Conservation (phyloP, 1,140 invertebrate species). For the Drosophila nikananu region DNA sequence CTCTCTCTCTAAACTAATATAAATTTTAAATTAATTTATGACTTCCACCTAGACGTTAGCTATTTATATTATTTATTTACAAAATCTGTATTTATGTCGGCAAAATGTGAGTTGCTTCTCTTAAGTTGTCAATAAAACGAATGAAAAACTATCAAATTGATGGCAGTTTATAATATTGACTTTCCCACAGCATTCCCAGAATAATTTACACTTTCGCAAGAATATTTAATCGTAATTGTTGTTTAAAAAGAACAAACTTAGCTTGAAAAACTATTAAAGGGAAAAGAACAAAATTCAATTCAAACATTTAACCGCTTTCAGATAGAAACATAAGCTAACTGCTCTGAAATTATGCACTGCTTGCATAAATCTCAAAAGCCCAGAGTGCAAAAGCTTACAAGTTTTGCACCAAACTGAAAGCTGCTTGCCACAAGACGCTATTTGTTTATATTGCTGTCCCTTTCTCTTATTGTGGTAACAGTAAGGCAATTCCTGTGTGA, state of each 20-base stretch:
- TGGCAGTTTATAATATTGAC: conserved; percentile 13
- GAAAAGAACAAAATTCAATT: neutral
- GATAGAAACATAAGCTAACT: neutral
- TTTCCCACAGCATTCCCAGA: neutral
- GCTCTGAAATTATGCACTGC: neutral
- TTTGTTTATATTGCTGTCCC: neutral
- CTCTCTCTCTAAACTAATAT: conserved; percentile 68
- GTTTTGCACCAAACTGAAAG: neutral
- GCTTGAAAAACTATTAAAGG: neutral
- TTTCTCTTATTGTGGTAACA: neutral
- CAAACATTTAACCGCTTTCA: neutral
- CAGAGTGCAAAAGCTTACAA: neutral
- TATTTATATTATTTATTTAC: conserved; percentile 82
- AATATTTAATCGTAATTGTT: too few relatives aligned
- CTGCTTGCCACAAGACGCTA: neutral
- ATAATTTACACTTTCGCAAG: neutral
- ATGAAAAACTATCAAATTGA: conserved; percentile 33
- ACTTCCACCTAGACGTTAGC: conserved; percentile 68
- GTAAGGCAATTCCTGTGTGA: neutral
- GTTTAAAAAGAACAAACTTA: too few relatives aligned
- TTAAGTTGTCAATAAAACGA: conserved; percentile 37
- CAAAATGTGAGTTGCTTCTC: conserved; percentile 34
- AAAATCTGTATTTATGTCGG: conserved; percentile 64
- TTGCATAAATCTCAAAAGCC: neutral
- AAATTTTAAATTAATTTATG: conserved; percentile 82